phyloP scores from a whole-genome alignment of 2,888 invertebrate species.

The Drosophila yooni region DNA sequence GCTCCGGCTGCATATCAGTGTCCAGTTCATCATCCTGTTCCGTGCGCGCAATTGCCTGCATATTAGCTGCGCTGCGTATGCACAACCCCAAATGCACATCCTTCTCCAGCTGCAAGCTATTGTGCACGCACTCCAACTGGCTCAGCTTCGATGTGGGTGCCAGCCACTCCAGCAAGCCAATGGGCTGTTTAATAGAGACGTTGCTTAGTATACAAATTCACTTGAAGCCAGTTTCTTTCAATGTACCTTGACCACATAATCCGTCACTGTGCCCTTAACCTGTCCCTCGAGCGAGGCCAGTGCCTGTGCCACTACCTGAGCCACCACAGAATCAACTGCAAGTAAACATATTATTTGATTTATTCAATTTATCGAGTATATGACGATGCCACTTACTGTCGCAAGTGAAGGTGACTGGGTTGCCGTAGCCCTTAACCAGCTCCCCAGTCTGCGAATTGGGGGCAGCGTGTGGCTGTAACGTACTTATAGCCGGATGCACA shows the following conservation, averaged over 20 bases:
- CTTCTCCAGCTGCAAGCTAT: slow-evolving; percentile 95
- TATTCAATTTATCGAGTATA: background rate
- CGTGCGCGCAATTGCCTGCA: slow-evolving; percentile 90
- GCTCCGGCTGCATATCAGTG: slow-evolving; percentile 90
- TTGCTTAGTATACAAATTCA: background rate
- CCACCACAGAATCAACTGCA: slow-evolving; percentile 93
- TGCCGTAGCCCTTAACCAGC: slow-evolving; percentile 84
- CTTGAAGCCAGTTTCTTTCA: background rate
- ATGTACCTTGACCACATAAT: slow-evolving; percentile 87
- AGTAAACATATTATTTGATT: slow-evolving; percentile 41
- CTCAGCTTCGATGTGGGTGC: slow-evolving; percentile 92
- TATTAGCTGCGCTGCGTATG: slow-evolving; percentile 88
- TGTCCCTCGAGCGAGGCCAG: slow-evolving; percentile 92
- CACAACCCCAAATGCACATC: slow-evolving; percentile 91
- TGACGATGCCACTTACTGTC: slow-evolving; percentile 88
- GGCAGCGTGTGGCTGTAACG: slow-evolving; percentile 85
- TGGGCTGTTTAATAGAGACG: slow-evolving; percentile 82
- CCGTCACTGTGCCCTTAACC: slow-evolving; percentile 88
- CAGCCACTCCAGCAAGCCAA: slow-evolving; percentile 94
- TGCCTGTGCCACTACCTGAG: slow-evolving; percentile 93
- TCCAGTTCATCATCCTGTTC: slow-evolving; percentile 93
- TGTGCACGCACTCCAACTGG: slow-evolving; percentile 97
- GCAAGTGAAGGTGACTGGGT: slow-evolving; percentile 95
- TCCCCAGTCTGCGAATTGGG: slow-evolving; percentile 78
- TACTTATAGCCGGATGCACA: slow-evolving; percentile 88